These are phyloP conservation scores for Diorhabda sublineata DNA, from an alignment of 1,140 invertebrate species.

Conservation along the genomic window DNA sequence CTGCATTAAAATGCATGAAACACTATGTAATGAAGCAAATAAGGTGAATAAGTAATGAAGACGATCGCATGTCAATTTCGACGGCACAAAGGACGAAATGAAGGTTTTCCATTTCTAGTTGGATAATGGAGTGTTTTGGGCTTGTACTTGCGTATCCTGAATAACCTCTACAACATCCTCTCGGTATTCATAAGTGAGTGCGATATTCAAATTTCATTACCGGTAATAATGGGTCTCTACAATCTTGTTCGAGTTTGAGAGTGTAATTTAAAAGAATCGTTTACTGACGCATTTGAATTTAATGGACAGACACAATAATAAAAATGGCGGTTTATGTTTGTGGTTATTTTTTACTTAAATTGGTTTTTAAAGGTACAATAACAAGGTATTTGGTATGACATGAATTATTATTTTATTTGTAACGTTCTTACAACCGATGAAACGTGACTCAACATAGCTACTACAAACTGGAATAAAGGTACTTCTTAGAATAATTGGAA, in stretches of 20 bases:
- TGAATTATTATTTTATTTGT: too few relatives aligned
- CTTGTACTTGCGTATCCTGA: background rate
- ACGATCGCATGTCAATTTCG: slow-evolving; percentile 34
- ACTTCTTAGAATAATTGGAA: too few relatives aligned
- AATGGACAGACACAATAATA: too few relatives aligned
- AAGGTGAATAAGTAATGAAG: slow-evolving; percentile 37
- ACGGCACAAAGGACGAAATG: slow-evolving; percentile 3
- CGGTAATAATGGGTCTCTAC: background rate
- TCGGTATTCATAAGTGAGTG: slow-evolving; percentile 2
- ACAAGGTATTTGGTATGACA: too few relatives aligned
- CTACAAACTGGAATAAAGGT: too few relatives aligned
- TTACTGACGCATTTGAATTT: background rate
- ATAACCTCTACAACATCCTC: background rate
- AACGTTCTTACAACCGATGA: too few relatives aligned
- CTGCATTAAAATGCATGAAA: slow-evolving; percentile 30
- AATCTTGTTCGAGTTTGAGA: background rate
- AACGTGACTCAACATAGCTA: too few relatives aligned
- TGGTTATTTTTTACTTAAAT: too few relatives aligned
- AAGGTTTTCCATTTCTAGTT: background rate
- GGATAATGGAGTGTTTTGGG: slow-evolving; percentile 1
- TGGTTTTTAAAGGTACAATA: too few relatives aligned
- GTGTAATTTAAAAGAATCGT: background rate
- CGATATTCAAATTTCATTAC: background rate
- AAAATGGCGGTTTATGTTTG: too few relatives aligned
- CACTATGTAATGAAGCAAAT: slow-evolving; percentile 31